phyloP scores from a whole-genome alignment of 2,888 invertebrate genomes.

The Plusia festucae region DNA sequence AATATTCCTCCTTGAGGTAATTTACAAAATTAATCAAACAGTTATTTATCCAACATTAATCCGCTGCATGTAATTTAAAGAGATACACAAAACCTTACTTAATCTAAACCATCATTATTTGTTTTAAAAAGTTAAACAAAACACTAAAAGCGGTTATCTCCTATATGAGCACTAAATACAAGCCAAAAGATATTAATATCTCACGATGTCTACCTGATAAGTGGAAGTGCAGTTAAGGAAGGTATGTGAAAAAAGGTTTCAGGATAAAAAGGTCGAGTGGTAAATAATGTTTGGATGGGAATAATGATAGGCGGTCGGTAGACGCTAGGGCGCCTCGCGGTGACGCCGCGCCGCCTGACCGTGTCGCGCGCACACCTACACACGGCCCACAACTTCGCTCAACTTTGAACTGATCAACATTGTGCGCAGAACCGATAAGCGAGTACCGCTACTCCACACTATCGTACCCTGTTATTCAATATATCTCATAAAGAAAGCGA shows the following conservation, averaged over 20 bases:
- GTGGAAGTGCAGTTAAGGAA: slow-evolving; percentile 40
- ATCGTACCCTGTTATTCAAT: slow-evolving; percentile 15
- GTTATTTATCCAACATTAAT: neutral
- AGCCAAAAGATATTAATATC: slow-evolving; percentile 42
- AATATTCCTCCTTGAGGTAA: neutral
- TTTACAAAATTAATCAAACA: neutral
- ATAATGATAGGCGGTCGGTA: slow-evolving; percentile 81
- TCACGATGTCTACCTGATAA: slow-evolving; percentile 50
- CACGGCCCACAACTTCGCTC: slow-evolving; percentile 44
- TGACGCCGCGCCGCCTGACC: slow-evolving; percentile 81
- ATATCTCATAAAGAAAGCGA: slow-evolving; percentile 34
- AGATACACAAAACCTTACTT: slow-evolving; percentile 1
- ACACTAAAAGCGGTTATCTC: slow-evolving; percentile 40
- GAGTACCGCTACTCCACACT: slow-evolving; percentile 38
- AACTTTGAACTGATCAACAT: slow-evolving; percentile 47
- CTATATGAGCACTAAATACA: slow-evolving; percentile 42
- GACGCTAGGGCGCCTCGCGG: slow-evolving; percentile 85
- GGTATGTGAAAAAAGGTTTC: slow-evolving; percentile 54
- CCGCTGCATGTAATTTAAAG: slow-evolving; percentile 2
- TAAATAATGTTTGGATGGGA: slow-evolving; percentile 72
- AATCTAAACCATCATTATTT: neutral
- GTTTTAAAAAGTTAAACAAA: slow-evolving; percentile 1
- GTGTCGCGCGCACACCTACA: slow-evolving; percentile 61
- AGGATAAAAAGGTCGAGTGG: slow-evolving; percentile 59
- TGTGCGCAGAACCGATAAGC: slow-evolving; percentile 3